phyloP scores from a whole-genome alignment of 1,140 invertebrate genomes.

The Danaus melanippus region DNA sequence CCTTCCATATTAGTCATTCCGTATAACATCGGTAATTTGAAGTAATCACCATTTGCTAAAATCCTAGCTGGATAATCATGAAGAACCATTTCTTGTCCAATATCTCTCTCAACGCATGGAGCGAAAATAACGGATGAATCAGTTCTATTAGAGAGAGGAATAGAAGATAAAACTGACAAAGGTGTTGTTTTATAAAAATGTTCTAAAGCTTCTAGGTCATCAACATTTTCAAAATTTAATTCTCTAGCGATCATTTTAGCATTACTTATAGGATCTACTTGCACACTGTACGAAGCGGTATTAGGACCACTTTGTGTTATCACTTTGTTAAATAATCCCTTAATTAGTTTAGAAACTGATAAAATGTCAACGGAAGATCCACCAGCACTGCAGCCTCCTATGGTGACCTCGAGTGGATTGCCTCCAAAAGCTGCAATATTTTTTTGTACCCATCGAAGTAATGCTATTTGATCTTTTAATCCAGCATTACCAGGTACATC shows the following conservation, averaged over 20 bases:
- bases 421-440: constrained; percentile 36
- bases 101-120: constrained; percentile 33
- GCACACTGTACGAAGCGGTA: constrained; percentile 11
- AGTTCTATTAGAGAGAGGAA: not conserved
- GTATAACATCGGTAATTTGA: constrained; percentile 28
- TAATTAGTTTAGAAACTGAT: constrained; percentile 23
- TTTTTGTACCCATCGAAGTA: constrained; percentile 32
- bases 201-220: constrained; percentile 9
- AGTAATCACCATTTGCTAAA: constrained; percentile 28
- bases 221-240: constrained; percentile 1
- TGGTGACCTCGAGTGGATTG: constrained; percentile 31
- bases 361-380: constrained; percentile 23
- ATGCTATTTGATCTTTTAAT: constrained; percentile 38
- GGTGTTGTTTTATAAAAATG: constrained; percentile 10
- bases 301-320: constrained; percentile 21
- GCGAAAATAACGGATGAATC: constrained; percentile 22
- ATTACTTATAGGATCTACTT: constrained; percentile 9
- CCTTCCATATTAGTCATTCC: constrained; percentile 37
- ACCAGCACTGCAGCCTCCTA: constrained; percentile 32
- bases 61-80: constrained; percentile 27
- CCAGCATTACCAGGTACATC: constrained; percentile 35
- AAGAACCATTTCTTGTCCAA: constrained; percentile 24
- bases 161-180: too few species aligned
- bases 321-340: constrained; percentile 34
- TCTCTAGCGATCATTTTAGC: constrained; percentile 8